Base-by-base conservation (phyloP, 2,113 vertebrate species). In the Myotis davidii region DNA sequence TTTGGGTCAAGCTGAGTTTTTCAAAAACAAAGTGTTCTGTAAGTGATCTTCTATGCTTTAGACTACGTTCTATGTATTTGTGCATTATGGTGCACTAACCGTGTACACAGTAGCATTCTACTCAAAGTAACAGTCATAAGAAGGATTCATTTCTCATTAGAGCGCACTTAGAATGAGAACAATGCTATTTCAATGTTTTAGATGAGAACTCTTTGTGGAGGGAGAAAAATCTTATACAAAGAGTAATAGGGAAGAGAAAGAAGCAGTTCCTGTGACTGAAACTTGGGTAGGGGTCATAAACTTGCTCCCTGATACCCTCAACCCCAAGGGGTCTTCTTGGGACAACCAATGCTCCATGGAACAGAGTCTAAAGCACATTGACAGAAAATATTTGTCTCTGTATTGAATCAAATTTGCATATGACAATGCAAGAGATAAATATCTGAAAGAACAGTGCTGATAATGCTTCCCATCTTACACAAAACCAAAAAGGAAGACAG, bases 1-100 rank as follows among this genome's bases (percentile, higher is more conserved):
- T 85, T 79, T 93, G 90, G 93, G 39, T 81, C 84, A 91, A 91
- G 76, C 70, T 42, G 45, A 81, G 16, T 9, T 16, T 78, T 85
- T 50, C 37, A 3, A 45, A 27, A 74, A 91, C 56, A 65, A 88
- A 32, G 65, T 52, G 4, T 10, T 54, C 14, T 27, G n/a, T 14
- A 83, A 52, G 59, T 27, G 20, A 4, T 59, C 67, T 72, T 42
- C 10, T 8, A 11, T 61, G 59, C 59, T 61, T 27, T 27, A 27
- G 56, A 61, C 59, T 61, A 61, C 3, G 0, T 61, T 61, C 59
- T 61, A 61, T 61, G 45, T 6, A 61, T 89, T 12, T 48, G 37
- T 77, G 45, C 45, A 67, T 90, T 79, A 32, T 48, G 50, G 25
- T 69, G 23, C 48, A 73, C 16, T 52, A 32, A 88, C 34, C 65